Conservation (phyloP, 2,888 invertebrate genomes). For the Endomychus coccineus region DNA sequence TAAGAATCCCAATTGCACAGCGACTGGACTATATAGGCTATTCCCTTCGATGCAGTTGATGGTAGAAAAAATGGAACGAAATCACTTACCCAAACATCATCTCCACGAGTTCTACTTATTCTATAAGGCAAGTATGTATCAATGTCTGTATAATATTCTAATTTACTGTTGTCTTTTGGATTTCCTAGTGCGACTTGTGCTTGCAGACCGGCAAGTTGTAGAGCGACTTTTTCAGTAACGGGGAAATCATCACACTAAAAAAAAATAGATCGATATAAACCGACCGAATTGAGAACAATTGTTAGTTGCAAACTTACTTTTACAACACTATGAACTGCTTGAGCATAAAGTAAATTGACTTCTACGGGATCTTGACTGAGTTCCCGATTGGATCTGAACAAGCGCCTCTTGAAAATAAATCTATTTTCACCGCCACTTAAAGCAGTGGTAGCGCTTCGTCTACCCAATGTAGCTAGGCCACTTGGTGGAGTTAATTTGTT, state of each 20-base stretch:
- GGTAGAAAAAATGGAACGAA: background rate
- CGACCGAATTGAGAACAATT: background rate
- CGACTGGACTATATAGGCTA: background rate
- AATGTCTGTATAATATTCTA: constrained; percentile 85
- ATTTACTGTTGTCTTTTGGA: constrained; percentile 65
- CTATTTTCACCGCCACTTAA: constrained; percentile 81
- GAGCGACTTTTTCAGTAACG: constrained; percentile 87
- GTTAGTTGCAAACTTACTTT: constrained; percentile 54
- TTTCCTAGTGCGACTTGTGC: constrained; percentile 92
- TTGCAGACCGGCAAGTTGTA: constrained; percentile 89
- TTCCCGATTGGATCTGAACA: constrained; percentile 83
- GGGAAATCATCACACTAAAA: constrained; percentile 86
- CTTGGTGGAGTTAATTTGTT: constrained; percentile 37
- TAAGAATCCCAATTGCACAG: background rate
- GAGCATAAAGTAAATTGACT: constrained; percentile 87
- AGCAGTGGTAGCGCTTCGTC: constrained; percentile 57
- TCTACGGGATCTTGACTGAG: constrained; percentile 93
- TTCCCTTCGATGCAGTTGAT: background rate
- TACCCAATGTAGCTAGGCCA: constrained; percentile 44
- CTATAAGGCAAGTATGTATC: constrained; percentile 82
- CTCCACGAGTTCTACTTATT: constrained; percentile 68
- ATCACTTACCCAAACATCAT: constrained; percentile 70
- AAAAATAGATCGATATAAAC: constrained; percentile 14
- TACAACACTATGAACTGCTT: constrained; percentile 91
- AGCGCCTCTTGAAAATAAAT: constrained; percentile 84